phyloP scores from a whole-genome alignment of 2,113 vertebrate species.

The Peromyscus polionotus region DNA sequence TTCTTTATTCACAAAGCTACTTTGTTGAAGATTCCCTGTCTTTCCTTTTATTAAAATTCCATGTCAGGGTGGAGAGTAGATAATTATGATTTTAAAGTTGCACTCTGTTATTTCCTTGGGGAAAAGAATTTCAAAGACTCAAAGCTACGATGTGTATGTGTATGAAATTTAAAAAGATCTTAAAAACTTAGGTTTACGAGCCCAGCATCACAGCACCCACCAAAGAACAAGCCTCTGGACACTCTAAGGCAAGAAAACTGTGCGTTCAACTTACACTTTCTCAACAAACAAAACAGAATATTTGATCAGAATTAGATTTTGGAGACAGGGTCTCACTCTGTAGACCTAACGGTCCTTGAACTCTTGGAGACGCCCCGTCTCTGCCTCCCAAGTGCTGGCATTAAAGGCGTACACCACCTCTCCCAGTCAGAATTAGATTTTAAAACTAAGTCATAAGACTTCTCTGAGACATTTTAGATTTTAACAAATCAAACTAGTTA shows the following conservation, averaged over 20 bases:
- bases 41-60: constrained; percentile 20
- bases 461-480: background rate
- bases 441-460: background rate
- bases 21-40: background rate
- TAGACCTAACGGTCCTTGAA: background rate
- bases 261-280: background rate
- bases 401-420: background rate
- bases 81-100: constrained; percentile 44
- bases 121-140: constrained; percentile 2
- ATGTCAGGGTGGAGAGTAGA: background rate
- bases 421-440: background rate
- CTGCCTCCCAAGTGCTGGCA: background rate
- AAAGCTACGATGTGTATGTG: background rate
- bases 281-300: background rate
- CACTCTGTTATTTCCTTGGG: background rate
- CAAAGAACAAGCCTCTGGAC: background rate
- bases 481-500: constrained; percentile 44
- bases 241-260: background rate
- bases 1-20: constrained; percentile 3
- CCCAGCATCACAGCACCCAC: background rate
- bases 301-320: background rate
- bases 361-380: background rate
- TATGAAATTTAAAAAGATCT: constrained; percentile 10
- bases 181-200: constrained; percentile 27
- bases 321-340: background rate